Evolutionary conservation across 2,888 invertebrate species (phyloP), one percentile per base, ranked within the genome.

Genomic region (Ametastegia equiseti): DNA sequence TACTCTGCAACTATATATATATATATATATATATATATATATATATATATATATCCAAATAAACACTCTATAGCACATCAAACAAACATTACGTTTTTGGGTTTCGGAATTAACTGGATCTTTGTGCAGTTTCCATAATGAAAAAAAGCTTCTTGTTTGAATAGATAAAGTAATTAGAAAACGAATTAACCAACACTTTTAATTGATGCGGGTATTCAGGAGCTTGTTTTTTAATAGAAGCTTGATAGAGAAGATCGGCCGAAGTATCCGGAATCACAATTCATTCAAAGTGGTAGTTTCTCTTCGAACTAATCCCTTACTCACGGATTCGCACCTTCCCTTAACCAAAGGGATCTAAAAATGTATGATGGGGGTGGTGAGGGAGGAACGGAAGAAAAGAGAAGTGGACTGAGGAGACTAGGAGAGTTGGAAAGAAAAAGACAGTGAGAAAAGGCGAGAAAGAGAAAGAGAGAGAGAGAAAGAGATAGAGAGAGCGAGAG

Each of bases 291-390:
- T 27, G 27, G 47, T 71, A 36, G 23, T 47, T 71, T 27, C 19
- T 71, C 45, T 75, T 75, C 54, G 33, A 36, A 75, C 33, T 75
- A 81, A 81, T 60, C 65, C 45, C 60, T 81, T 50, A 30, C 65
- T 63, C 77, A 67, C 60, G 82, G 83, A 84, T 84, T 85, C 82
- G 79, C 82, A 81, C 80, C 80, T 81, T 81, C 27, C 81, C 65
- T 60, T 77, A 71, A 79, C 47, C 50, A 57, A n/a, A 27, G 77
- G 33, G 73, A 81, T 85, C 84, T 83, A 84, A 86, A 85, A 86
- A 86, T 84, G 84, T 80, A 80, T 82, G 79, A 80, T 79, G 83
- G 67, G 81, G 81, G 81, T 39, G 57, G 83, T 80, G 71, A 81
- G 47, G 19, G 63, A 30, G 15, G 67, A 69, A 4, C 30, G 30